Conservation (phyloP, 2,888 invertebrate genomes). For the Himalopsyche anomala region DNA sequence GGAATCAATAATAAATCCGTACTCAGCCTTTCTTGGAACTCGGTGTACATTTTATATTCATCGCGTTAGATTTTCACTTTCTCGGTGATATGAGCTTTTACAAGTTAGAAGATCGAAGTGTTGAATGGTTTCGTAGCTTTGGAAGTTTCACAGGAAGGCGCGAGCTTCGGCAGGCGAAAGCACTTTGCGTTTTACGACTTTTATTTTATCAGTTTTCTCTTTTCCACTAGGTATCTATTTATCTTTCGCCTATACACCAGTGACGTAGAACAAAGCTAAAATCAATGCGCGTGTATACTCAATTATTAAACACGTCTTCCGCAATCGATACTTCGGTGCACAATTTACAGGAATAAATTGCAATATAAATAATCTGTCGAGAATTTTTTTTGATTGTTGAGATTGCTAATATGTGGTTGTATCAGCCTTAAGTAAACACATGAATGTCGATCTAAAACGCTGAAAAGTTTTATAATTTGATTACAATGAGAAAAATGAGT, state of each 20-base stretch:
- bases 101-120: slow-evolving; percentile 19
- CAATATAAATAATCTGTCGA: no score
- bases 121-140: slow-evolving; percentile 6
- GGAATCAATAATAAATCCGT: neutral
- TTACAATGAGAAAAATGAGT: no score
- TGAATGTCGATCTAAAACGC: no score
- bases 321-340: no score
- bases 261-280: neutral
- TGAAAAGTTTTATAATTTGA: no score
- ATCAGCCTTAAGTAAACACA: no score
- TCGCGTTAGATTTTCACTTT: slow-evolving; percentile 19
- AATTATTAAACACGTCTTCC: no score
- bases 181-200: slow-evolving; percentile 49
- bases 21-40: neutral
- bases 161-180: neutral
- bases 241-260: neutral
- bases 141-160: neutral
- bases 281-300: no score
- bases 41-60: slow-evolving; percentile 16
- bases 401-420: no score
- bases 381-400: no score
- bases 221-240: slow-evolving; percentile 4
- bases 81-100: slow-evolving; percentile 6
- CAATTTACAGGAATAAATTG: no score
- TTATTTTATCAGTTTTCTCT: slow-evolving; percentile 47